These are phyloP conservation scores for Chaunax sp. DNA, from an alignment of 2,797 vertebrate species.

Conservation along the genomic window DNA sequence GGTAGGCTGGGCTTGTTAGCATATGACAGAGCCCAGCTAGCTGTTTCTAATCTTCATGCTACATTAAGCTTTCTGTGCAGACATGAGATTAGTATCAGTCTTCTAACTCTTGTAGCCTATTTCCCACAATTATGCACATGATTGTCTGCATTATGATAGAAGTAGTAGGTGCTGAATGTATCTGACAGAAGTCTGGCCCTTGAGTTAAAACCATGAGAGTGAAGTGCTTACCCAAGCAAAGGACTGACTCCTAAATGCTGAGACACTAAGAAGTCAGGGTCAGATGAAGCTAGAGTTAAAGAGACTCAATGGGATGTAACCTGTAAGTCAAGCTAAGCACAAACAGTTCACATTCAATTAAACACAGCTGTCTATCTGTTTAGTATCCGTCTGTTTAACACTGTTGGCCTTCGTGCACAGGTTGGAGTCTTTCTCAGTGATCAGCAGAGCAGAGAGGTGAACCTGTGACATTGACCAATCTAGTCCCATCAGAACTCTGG, in stretches of 20 bases:
- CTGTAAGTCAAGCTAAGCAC: slow-evolving; percentile 36
- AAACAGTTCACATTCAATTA: slow-evolving; percentile 32
- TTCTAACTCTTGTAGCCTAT: no score
- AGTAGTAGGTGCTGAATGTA: neutral
- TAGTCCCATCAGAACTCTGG: slow-evolving; percentile 6
- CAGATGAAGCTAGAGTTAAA: slow-evolving; percentile 5
- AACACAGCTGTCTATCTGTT: slow-evolving; percentile 18
- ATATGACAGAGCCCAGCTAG: no score
- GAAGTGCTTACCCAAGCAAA: slow-evolving; percentile 24
- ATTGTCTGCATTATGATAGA: no score
- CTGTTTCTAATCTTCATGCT: no score
- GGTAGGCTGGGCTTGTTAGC: no score
- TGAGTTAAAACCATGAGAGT: slow-evolving; percentile 6
- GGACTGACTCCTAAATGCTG: slow-evolving; percentile 36
- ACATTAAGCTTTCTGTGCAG: no score
- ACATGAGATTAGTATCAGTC: no score
- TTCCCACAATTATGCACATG: slow-evolving; percentile 1
- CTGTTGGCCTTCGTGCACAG: neutral
- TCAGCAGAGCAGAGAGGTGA: neutral
- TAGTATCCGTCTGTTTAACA: neutral
- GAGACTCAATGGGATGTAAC: slow-evolving; percentile 16
- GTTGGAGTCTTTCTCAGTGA: neutral
- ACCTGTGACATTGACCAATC: slow-evolving; percentile 9
- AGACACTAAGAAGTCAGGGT: slow-evolving; percentile 40
- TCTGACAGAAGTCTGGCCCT: slow-evolving; percentile 12